Percentiles rank a stretch among this genome's conserved stretches.
phyloP scores from a whole-genome alignment of 2,113 vertebrate species.

The Crotalus helleri region DNA sequence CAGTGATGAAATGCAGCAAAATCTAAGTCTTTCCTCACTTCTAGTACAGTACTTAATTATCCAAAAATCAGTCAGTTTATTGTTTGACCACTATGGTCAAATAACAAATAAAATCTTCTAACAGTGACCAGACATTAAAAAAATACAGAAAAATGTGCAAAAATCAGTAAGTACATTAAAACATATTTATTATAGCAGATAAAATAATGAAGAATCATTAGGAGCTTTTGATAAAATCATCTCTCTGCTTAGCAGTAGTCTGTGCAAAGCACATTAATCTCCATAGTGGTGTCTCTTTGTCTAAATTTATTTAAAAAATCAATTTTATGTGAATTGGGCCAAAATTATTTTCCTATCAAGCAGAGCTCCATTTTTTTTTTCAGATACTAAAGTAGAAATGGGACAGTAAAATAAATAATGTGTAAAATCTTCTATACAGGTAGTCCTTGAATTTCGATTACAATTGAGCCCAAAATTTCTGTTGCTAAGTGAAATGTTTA shows the following conservation, averaged over 20 bases:
- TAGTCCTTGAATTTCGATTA: too few relatives aligned
- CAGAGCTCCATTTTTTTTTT: background rate
- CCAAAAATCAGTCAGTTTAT: background rate
- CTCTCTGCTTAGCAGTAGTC: background rate
- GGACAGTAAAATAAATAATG: background rate
- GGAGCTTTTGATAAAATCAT: background rate
- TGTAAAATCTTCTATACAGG: background rate
- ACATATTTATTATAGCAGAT: background rate
- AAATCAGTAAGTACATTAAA: background rate
- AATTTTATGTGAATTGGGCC: background rate
- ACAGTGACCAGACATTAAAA: background rate
- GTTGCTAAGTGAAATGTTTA: too few relatives aligned
- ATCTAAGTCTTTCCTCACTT: background rate
- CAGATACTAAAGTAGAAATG: background rate
- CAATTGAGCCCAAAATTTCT: too few relatives aligned
- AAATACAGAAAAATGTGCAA: background rate
- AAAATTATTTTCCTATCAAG: background rate
- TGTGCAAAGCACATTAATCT: background rate
- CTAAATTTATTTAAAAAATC: background rate
- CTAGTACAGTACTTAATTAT: background rate
- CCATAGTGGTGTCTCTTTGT: background rate
- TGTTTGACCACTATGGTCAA: background rate
- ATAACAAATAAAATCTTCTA: background rate
- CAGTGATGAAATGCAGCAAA: background rate
- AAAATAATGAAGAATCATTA: background rate